A percentile compares a stretch with the other conserved stretches of the same genome.
These are phyloP conservation scores for Fukomys damarensis DNA, from an alignment of 2,113 vertebrate genomes.

Conservation along the genomic window DNA sequence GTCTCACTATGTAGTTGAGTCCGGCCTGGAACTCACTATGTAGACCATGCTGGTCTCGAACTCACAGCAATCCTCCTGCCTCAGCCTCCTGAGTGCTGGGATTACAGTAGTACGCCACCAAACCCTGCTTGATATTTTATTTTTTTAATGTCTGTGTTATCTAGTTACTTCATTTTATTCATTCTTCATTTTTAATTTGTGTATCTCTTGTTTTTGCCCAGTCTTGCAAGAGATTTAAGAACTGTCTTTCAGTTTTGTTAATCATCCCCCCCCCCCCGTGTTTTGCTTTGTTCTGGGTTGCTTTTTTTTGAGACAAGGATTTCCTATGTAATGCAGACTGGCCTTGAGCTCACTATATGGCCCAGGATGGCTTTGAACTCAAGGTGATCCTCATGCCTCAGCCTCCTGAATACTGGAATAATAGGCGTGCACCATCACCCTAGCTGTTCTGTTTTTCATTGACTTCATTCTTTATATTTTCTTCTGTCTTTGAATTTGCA, in stretches of 20 bases:
- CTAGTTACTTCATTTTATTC: conserved; percentile 39
- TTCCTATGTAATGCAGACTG: background rate
- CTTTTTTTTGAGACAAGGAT: background rate
- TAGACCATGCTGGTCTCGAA: no score
- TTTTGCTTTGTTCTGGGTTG: background rate
- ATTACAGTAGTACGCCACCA: no score
- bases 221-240: conserved; percentile 33
- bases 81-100: no score
- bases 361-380: background rate
- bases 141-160: conserved; percentile 11
- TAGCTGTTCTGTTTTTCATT: background rate
- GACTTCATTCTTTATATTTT: background rate
- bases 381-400: background rate
- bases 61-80: no score
- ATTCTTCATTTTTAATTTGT: conserved; percentile 21
- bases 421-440: background rate
- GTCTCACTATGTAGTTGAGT: no score
- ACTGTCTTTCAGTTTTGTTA: background rate
- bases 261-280: background rate
- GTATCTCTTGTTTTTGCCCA: background rate
- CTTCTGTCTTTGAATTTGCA: background rate
- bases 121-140: conserved; percentile 34
- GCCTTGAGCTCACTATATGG: background rate
- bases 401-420: background rate
- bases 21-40: no score